phyloP scores from a whole-genome alignment of 2,888 invertebrate genomes.

The Hypselothyrea guttata region DNA sequence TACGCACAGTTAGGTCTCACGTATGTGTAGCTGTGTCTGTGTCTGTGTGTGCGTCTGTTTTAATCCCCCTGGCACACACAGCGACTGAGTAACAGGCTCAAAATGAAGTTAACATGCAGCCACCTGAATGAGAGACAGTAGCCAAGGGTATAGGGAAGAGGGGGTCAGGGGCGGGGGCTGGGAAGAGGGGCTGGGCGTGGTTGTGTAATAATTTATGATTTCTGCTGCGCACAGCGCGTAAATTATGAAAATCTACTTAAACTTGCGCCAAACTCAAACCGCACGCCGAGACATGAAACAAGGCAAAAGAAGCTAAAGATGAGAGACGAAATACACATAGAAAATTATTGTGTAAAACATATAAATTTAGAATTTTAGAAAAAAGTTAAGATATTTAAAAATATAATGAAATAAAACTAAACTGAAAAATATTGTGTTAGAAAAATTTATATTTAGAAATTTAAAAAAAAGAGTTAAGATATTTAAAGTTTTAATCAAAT shows the following conservation, averaged over 20 bases:
- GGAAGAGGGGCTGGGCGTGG: conserved; percentile 3
- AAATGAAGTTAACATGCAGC: conserved; percentile 28
- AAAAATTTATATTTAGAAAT: too few relatives aligned
- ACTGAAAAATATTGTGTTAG: too few relatives aligned
- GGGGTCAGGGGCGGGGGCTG: neutral
- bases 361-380: too few relatives aligned
- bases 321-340: too few relatives aligned
- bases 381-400: too few relatives aligned
- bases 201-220: conserved; percentile 70
- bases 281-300: conserved; percentile 22
- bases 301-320: neutral
- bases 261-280: conserved; percentile 55
- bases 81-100: conserved; percentile 13
- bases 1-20: too few relatives aligned
- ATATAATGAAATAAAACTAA: too few relatives aligned
- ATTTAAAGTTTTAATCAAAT: too few relatives aligned
- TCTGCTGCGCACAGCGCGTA: conserved; percentile 60
- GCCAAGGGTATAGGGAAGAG: neutral
- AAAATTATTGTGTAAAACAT: too few relatives aligned
- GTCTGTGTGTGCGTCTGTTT: conserved; percentile 3
- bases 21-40: neutral
- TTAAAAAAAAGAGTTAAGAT: too few relatives aligned
- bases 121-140: conserved; percentile 15
- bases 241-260: conserved; percentile 78
- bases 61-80: conserved; percentile 10